phyloP scores from a whole-genome alignment of 2,888 invertebrate genomes.

The Dolichopus griseipennis region DNA sequence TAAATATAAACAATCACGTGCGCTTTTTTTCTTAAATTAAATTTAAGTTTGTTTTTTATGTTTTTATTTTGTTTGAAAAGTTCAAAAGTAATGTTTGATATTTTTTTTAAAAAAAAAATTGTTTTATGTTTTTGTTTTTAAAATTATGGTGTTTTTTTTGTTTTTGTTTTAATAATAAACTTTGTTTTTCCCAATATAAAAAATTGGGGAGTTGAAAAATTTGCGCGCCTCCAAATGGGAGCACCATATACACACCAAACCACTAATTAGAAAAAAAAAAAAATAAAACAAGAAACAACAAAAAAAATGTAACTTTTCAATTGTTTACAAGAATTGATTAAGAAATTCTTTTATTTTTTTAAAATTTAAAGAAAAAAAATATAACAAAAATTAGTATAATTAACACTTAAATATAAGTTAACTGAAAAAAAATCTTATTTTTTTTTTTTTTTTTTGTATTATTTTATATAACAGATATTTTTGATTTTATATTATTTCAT shows the following conservation, averaged over 20 bases:
- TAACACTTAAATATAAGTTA: too few relatives aligned
- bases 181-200: not conserved
- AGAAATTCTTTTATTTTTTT: too few relatives aligned
- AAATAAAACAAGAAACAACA: too few relatives aligned
- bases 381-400: too few relatives aligned
- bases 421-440: too few relatives aligned
- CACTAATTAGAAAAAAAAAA: not conserved
- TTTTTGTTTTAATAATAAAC: not conserved
- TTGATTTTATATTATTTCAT: too few relatives aligned
- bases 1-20: not conserved
- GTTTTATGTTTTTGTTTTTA: not conserved
- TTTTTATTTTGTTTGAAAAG: not conserved
- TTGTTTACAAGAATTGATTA: not conserved
- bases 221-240: slow-evolving; percentile 8
- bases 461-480: not conserved
- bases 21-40: not conserved
- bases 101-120: not conserved
- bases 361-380: too few relatives aligned
- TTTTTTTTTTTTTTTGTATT: too few relatives aligned
- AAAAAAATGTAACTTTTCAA: not conserved
- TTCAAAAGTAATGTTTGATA: not conserved
- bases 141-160: not conserved
- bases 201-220: not conserved
- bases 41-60: not conserved
- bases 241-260: slow-evolving; percentile 7